These are phyloP conservation scores for Mycteria americana DNA, from an alignment of 2,797 vertebrate genomes.

Conservation along the genomic window DNA sequence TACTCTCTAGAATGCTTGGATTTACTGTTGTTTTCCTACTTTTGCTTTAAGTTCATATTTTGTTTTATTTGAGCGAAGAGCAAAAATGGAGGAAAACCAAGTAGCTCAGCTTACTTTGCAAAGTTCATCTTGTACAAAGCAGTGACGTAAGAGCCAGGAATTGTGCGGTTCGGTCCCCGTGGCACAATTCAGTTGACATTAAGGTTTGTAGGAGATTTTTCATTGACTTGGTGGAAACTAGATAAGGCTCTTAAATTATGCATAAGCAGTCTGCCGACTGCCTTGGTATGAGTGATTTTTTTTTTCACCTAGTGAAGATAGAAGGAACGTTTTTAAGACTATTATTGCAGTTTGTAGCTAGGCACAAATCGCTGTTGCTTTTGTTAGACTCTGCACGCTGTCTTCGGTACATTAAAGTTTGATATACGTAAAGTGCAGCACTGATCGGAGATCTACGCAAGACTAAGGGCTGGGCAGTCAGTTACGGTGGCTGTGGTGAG, in stretches of 20 bases:
- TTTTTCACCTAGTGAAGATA: not conserved
- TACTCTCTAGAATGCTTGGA: not conserved
- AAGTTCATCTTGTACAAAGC: not conserved
- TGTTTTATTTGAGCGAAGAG: not conserved
- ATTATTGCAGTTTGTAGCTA: not conserved
- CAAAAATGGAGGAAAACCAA: not conserved
- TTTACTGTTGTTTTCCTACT: not conserved
- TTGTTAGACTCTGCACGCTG: not conserved
- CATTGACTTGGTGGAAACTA: not conserved
- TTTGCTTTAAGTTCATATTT: not conserved
- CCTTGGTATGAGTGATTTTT: not conserved
- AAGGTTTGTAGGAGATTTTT: not conserved
- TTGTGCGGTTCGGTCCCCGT: not conserved
- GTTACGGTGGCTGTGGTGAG: accelerated
- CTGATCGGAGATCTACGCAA: not conserved
- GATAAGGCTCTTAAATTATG: constrained; percentile 17
- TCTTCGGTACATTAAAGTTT: not conserved
- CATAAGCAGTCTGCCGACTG: not conserved
- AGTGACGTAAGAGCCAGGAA: not conserved
- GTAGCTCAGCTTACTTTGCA: not conserved
- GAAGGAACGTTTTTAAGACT: not conserved
- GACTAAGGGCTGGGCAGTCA: not conserved
- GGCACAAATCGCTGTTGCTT: not conserved
- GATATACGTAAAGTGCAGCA: not conserved
- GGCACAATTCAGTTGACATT: not conserved